Evolutionary conservation across 2,888 invertebrate genomes (phyloP).

Genomic region (Leucoptera coffeella): DNA sequence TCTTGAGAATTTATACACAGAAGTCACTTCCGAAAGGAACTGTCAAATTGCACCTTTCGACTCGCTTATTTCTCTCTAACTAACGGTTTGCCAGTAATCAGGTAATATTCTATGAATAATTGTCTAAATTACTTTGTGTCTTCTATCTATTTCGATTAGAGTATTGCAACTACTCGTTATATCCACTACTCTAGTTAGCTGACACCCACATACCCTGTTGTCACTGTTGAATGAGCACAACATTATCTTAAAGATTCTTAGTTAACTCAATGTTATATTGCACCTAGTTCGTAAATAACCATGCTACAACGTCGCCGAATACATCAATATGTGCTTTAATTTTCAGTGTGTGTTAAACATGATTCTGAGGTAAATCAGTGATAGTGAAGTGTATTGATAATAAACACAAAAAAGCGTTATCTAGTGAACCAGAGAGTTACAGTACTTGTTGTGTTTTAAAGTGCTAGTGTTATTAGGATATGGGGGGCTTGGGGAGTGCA

Average conservation of each 20-base stretch:
- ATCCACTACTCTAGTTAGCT: too few species aligned
- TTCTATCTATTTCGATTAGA: too few species aligned
- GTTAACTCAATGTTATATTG: too few species aligned
- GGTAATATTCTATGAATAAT: too few species aligned
- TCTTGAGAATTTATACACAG: too few species aligned
- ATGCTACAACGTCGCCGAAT: constrained; percentile 49
- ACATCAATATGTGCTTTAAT: constrained; percentile 22
- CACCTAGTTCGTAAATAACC: too few species aligned
- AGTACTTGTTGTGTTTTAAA: constrained; percentile 19
- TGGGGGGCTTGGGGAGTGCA: neutral
- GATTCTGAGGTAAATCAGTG: constrained; percentile 48
- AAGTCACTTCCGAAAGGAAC: constrained; percentile 5
- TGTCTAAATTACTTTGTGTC: too few species aligned
- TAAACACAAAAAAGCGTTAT: constrained; percentile 26
- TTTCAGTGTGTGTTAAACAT: constrained; percentile 45
- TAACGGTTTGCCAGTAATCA: too few species aligned
- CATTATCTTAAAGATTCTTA: too few species aligned
- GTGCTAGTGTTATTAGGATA: constrained; percentile 14
- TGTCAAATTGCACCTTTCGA: neutral
- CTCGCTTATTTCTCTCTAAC: neutral
- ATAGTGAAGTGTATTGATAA: constrained; percentile 26
- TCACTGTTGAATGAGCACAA: constrained; percentile 50
- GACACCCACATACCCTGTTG: constrained; percentile 39
- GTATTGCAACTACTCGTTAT: too few species aligned
- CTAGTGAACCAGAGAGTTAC: constrained; percentile 12